These are phyloP conservation scores for Oryzias woworae DNA, from an alignment of 2,113 vertebrate species.

Conservation along the genomic window DNA sequence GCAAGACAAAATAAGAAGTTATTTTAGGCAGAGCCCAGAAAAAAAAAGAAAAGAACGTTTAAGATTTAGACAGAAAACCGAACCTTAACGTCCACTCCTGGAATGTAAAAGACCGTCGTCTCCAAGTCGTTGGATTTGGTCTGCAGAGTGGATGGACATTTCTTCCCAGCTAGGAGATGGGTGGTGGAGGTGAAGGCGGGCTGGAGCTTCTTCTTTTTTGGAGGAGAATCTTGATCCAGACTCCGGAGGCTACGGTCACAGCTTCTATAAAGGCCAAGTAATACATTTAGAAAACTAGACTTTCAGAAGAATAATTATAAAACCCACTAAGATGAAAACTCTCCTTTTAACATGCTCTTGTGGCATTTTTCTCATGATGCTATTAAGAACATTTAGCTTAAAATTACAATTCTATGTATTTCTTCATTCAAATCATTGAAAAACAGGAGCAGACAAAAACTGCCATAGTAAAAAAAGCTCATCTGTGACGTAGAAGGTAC, in stretches of 20 bases:
- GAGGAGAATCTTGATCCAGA: conserved; percentile 95
- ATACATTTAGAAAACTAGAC: too few species aligned
- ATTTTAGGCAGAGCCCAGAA: neutral
- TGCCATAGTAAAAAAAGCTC: too few species aligned
- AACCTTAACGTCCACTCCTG: conserved; percentile 98
- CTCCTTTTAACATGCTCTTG: too few species aligned
- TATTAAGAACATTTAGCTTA: too few species aligned
- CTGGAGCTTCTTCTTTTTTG: conserved; percentile 95
- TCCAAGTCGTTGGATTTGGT: conserved; percentile 92
- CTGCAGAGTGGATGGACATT: conserved; percentile 91
- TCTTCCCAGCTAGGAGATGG: conserved; percentile 90
- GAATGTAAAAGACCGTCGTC: conserved; percentile 98
- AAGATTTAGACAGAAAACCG: conserved; percentile 19
- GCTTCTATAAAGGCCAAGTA: conserved; percentile 75
- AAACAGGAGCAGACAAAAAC: too few species aligned
- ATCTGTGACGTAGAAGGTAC: too few species aligned
- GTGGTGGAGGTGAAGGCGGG: conserved; percentile 88
- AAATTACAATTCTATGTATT: too few species aligned
- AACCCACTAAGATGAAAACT: too few species aligned
- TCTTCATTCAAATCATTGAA: too few species aligned
- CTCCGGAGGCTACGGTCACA: conserved; percentile 91
- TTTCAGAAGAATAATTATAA: too few species aligned
- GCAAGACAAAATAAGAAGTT: conserved; percentile 2
- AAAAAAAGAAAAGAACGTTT: neutral
- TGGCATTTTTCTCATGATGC: too few species aligned